Percentiles rank a stretch among this genome's conserved stretches.
phyloP scores from a whole-genome alignment of 2,888 invertebrate genomes.

The Itoplectis maculator region DNA sequence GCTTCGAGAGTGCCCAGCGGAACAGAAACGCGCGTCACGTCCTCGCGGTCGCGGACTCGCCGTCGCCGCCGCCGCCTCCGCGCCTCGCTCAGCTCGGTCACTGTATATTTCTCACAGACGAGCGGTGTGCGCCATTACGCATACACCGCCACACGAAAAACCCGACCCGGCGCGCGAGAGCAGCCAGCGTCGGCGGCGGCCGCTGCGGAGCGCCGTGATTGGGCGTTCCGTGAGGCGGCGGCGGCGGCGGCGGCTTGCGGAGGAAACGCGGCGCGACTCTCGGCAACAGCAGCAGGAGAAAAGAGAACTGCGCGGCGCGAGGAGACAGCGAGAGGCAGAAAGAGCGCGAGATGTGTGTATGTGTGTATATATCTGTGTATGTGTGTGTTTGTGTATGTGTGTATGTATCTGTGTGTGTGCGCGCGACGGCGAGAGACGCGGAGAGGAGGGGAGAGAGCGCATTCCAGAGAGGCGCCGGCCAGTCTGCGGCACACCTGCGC shows the following conservation, averaged over 20 bases:
- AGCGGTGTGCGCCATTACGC: not conserved
- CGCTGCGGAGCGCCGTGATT: slow-evolving; percentile 56
- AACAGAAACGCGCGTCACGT: slow-evolving; percentile 63
- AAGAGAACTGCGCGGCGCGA: slow-evolving; percentile 22
- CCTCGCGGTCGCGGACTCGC: slow-evolving; percentile 62
- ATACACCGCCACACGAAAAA: not conserved
- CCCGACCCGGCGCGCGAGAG: not conserved
- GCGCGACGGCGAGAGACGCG: slow-evolving; percentile 16
- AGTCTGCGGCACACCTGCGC: slow-evolving; percentile 84
- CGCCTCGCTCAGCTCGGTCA: slow-evolving; percentile 23
- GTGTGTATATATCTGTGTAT: no score
- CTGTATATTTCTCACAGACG: not conserved
- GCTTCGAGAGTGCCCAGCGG: slow-evolving; percentile 53
- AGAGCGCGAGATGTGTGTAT: slow-evolving; percentile 20
- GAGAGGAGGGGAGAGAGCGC: slow-evolving; percentile 70
- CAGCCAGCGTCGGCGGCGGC: slow-evolving; percentile 47
- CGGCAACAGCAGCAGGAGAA: slow-evolving; percentile 17
- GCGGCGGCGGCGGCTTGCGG: slow-evolving; percentile 66
- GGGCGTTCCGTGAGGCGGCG: slow-evolving; percentile 70
- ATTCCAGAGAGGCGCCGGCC: slow-evolving; percentile 84
- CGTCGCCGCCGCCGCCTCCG: slow-evolving; percentile 48
- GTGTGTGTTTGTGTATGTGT: no score
- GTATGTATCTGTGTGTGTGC: no score
- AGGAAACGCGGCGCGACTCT: slow-evolving; percentile 45
- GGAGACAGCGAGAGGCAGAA: slow-evolving; percentile 22